Base-by-base conservation (phyloP, 1,140 invertebrate species). In the Probaryconus sp. region DNA sequence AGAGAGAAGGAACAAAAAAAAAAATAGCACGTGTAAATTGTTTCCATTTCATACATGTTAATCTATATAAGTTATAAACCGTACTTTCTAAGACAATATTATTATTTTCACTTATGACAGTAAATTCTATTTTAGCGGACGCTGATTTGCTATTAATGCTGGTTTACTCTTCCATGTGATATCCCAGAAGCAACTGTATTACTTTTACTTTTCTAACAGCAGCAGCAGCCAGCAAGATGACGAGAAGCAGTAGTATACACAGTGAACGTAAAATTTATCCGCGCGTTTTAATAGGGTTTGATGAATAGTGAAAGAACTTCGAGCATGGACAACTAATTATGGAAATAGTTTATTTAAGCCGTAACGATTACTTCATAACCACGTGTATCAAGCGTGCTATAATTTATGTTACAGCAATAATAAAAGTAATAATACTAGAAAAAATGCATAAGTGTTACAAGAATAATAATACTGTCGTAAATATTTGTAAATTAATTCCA, bases 171-270 rank as follows among this genome's bases (percentile, higher is more conserved):
- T 37, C 38, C 5, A 20, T 31, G 40, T 14, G 37, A 20, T 30
- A 35, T 43, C 47, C 21, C n/a, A n/a, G n/a, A 24, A 24, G 21
- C 21, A 67, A 16, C 21, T 47, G 30, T 40, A 67, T 56, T 48
- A 67, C 50, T 65, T 67, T 67, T 67, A 67, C 63, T 67, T 67
- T 56, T 67, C 43, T 40, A 67, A 56, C 42, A n/a, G 42, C 48
- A 21, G n/a, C n/a, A n/a, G n/a, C n/a, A n/a, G n/a, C n/a, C n/a
- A n/a, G n/a, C 24, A 11, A 9, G 31, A 31, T 37, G 50, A 35
- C 40, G 11, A 21, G 6, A 53, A 65, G 47, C 61, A 65, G 48
- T 65, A 53, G 21, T 65, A 38, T n/a, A n/a, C n/a, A n/a, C 40
- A 45, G 40, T 40, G 50, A 65, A 55, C 50, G 50, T 65, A 65